Evolutionary conservation across 1,140 invertebrate genomes (phyloP), one percentile per base, ranked within the genome.

Genomic region (Drosophila virilis): DNA sequence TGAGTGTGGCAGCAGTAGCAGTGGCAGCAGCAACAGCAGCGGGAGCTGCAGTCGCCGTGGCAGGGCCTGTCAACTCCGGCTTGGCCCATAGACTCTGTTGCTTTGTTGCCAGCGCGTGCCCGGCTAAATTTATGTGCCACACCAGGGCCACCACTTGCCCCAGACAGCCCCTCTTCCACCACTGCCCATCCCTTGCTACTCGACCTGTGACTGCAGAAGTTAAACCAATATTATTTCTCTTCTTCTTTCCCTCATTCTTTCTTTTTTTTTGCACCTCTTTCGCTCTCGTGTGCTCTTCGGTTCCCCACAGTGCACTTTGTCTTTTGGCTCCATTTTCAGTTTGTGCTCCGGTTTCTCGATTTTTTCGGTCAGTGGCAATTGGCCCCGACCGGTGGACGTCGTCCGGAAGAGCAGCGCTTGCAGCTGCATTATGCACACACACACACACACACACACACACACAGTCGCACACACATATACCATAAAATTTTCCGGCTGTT

Each of bases 291-390:
- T 33, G 43, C 22, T 17, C 35, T 9, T 33, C 50, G 8, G 35
- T 40, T 35, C 40, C 74, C 50, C 35, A 6, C 33, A 54, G 54
- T 85, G 66, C 82, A 85, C 62, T 85, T 75, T 86, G 82, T 86
- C 70, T 80, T 80, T 77, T 46, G 17, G 40, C 62, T 58, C 33
- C 46, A 73, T 73, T 73, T 73, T 42, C 51, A 28, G 69, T 42
- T 62, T 28, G 51, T 45, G 43, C 61, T 69, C 59, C 76, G 64
- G 65, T 74, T 80, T 77, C 60, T 80, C 74, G 52, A 78, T 71
- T 85, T 85, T 86, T 86, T 85, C 81, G 81, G 81, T 85, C 82
- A 85, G 81, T 78, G 81, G 81, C 82, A 85, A 85, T 85, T 85
- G 82, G 81, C 82, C 75, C 57, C 59, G 57, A 69, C 54, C 76